phyloP scores from a whole-genome alignment of 2,888 invertebrate genomes.

The Ceramica pisi region DNA sequence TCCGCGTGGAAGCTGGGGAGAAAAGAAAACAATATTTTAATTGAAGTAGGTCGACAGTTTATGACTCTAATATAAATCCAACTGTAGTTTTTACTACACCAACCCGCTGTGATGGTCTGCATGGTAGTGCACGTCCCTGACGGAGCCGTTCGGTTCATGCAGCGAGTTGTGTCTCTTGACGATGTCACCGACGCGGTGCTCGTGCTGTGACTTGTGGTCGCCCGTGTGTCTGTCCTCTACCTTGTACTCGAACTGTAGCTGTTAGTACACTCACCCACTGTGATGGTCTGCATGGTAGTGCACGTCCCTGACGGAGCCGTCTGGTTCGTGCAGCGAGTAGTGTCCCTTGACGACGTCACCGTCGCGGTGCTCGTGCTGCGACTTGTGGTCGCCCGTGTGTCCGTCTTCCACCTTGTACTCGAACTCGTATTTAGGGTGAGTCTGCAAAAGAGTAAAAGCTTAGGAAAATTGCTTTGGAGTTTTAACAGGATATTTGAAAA shows the following conservation, averaged over 20 bases:
- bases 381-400: slow-evolving; percentile 89
- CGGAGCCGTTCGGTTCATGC: too few relatives aligned
- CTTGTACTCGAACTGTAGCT: too few relatives aligned
- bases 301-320: slow-evolving; percentile 87
- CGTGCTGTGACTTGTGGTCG: too few relatives aligned
- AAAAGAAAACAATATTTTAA: slow-evolving; percentile 14
- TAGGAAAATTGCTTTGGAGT: not conserved
- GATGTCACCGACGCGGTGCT: too few relatives aligned
- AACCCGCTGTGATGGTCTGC: too few relatives aligned
- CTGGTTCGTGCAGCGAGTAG: slow-evolving; percentile 84
- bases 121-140: too few relatives aligned
- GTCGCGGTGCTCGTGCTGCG: slow-evolving; percentile 86
- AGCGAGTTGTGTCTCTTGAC: too few relatives aligned
- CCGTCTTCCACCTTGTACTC: slow-evolving; percentile 88
- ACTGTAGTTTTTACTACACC: too few relatives aligned
- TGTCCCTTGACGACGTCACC: slow-evolving; percentile 84
- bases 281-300: slow-evolving; percentile 83
- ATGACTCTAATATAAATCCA: too few relatives aligned
- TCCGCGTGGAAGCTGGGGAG: slow-evolving; percentile 75
- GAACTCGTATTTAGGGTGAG: slow-evolving; percentile 89
- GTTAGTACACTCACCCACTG: slow-evolving; percentile 34
- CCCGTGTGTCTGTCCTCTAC: too few relatives aligned
- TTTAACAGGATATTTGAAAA: not conserved
- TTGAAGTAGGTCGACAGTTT: too few relatives aligned
- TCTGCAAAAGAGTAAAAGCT: slow-evolving; percentile 56